Conservation (phyloP, 2,797 vertebrate genomes). For the Myiothlypis coronata region DNA sequence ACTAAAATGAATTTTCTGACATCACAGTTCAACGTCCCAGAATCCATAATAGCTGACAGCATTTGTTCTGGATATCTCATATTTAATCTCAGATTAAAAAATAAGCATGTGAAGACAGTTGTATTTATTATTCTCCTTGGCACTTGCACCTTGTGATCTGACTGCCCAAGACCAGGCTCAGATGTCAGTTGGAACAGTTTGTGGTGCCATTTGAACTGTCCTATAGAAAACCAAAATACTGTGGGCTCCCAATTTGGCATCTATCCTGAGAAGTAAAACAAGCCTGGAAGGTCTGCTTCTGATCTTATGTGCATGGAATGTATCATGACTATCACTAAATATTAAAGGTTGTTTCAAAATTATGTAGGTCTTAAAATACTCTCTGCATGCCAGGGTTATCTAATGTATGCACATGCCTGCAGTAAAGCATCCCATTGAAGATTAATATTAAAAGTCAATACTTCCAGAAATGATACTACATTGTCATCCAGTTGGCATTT, state of each 20-base stretch:
- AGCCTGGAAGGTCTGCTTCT: constrained; percentile 3
- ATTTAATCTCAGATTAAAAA: background rate
- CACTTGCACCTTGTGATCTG: background rate
- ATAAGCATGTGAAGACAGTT: background rate
- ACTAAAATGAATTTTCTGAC: background rate
- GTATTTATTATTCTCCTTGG: background rate
- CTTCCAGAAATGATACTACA: constrained; percentile 22
- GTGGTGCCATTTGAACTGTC: background rate
- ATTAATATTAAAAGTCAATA: constrained; percentile 42
- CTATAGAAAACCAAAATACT: background rate
- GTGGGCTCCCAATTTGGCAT: background rate
- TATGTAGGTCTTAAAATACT: constrained; percentile 33
- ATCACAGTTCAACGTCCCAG: background rate
- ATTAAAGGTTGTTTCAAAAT: constrained; percentile 28
- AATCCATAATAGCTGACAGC: background rate
- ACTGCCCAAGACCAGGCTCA: background rate
- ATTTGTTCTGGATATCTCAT: background rate
- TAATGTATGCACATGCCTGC: constrained; percentile 4
- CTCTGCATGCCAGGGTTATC: constrained; percentile 3
- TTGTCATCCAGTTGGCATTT: constrained; percentile 36
- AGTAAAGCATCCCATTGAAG: background rate
- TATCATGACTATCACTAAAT: background rate
- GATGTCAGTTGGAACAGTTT: background rate
- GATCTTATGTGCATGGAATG: constrained; percentile 39
- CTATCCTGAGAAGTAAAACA: background rate